Conservation (phyloP, 2,888 invertebrate species). For the Mamestra brassicae region DNA sequence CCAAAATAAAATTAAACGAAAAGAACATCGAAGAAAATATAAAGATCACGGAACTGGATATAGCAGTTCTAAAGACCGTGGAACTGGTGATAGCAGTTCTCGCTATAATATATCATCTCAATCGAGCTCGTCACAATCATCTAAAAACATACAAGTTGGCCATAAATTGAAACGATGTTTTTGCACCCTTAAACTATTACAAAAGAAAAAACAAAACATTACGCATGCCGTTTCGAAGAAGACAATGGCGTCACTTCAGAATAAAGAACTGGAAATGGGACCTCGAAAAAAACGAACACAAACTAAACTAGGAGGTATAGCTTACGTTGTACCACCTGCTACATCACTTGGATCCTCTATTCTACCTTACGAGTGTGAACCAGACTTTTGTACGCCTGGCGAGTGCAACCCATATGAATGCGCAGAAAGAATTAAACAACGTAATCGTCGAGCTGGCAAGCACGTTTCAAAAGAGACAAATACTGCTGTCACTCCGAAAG, state of each 20-base stretch:
- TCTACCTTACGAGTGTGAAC: constrained; percentile 70
- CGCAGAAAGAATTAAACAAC: constrained; percentile 44
- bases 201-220: constrained; percentile 51
- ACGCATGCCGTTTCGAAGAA: constrained; percentile 41
- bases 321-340: constrained; percentile 33
- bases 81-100: constrained; percentile 1
- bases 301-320: constrained; percentile 38
- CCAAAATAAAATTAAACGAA: constrained; percentile 19
- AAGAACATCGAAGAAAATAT: constrained; percentile 11
- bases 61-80: constrained; percentile 3
- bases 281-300: constrained; percentile 25
- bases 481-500: constrained; percentile 26
- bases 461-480: constrained; percentile 38
- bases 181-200: constrained; percentile 68
- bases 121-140: constrained; percentile 40
- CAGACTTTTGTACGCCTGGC: constrained; percentile 66
- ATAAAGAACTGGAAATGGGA: constrained; percentile 1
- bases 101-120: constrained; percentile 35
- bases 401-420: constrained; percentile 70
- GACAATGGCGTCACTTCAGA: constrained; percentile 38
- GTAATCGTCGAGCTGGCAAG: constrained; percentile 8
- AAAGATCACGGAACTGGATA: constrained; percentile 3
- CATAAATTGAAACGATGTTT: constrained; percentile 68
- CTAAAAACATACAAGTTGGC: constrained; percentile 36
- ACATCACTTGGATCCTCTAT: constrained; percentile 31